These are phyloP conservation scores for Drosophila monieri DNA, from an alignment of 2,888 invertebrate genomes.

Conservation along the genomic window DNA sequence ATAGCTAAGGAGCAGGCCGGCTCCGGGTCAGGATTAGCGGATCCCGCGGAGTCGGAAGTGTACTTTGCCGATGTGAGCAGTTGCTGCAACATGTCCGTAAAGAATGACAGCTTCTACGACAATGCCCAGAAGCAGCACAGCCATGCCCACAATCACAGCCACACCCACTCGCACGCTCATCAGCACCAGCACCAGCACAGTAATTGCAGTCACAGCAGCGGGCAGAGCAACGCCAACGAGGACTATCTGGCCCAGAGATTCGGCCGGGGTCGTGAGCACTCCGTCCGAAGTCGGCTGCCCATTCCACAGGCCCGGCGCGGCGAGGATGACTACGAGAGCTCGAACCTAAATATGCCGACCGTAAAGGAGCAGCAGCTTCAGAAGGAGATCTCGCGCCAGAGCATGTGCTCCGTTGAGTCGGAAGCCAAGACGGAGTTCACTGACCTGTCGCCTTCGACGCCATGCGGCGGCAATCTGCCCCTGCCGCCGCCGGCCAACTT, in stretches of 20 bases:
- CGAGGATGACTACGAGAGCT: conserved; percentile 82
- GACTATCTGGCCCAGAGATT: conserved; percentile 86
- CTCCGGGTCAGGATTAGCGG: conserved; percentile 84
- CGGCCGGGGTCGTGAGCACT: conserved; percentile 85
- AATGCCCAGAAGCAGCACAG: conserved; percentile 72
- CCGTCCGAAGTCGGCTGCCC: conserved; percentile 86
- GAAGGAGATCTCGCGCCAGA: conserved; percentile 83
- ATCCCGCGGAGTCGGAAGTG: conserved; percentile 91
- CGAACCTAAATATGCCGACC: conserved; percentile 67
- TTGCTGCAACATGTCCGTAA: conserved; percentile 91
- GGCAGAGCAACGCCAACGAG: conserved; percentile 80
- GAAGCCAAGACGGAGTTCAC: conserved; percentile 84
- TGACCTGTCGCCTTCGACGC: conserved; percentile 83
- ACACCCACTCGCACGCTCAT: conserved; percentile 34
- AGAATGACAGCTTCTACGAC: conserved; percentile 84
- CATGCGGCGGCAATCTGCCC: conserved; percentile 72
- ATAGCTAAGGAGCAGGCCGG: conserved; percentile 61
- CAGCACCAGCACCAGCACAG: conserved; percentile 67
- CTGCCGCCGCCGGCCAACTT: conserved; percentile 69
- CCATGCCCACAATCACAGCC: conserved; percentile 38
- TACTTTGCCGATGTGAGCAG: conserved; percentile 94
- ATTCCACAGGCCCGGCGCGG: conserved; percentile 84
- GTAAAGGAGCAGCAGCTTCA: conserved; percentile 70
- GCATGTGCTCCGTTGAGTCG: conserved; percentile 83
- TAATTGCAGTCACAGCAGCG: conserved; percentile 71